Conservation (phyloP, 2,113 vertebrate genomes). For the Protobothrops mucrosquamatus region DNA sequence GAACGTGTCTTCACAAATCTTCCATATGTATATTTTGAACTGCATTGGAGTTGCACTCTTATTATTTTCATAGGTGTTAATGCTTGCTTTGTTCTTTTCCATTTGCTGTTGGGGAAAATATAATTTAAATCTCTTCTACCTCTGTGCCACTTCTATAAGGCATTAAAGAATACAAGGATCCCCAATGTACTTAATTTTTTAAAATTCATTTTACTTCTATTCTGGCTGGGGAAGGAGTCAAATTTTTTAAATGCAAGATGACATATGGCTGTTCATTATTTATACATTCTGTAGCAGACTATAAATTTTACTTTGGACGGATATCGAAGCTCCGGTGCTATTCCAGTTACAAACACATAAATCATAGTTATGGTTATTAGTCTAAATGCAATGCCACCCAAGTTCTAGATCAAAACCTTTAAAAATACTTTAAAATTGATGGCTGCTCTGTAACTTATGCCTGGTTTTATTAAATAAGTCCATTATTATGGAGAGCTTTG, state of each 20-base stretch:
- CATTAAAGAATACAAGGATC: conserved; percentile 67
- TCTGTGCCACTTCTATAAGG: conserved; percentile 60
- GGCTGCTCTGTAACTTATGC: conserved; percentile 70
- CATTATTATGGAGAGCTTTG: conserved; percentile 77
- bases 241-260: conserved; percentile 77
- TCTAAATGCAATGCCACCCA: conserved; percentile 75
- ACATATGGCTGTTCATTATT: conserved; percentile 83
- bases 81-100: conserved; percentile 52
- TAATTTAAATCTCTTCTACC: conserved; percentile 65
- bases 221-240: conserved; percentile 68
- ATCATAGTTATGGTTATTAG: conserved; percentile 80
- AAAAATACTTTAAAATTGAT: conserved; percentile 77
- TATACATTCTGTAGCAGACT: conserved; percentile 80
- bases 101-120: conserved; percentile 41
- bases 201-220: conserved; percentile 72
- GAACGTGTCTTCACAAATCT: neutral
- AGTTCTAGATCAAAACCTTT: conserved; percentile 81
- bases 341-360: conserved; percentile 78
- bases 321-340: conserved; percentile 74
- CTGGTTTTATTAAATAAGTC: conserved; percentile 75
- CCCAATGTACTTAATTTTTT: conserved; percentile 72
- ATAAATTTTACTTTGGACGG: conserved; percentile 81
- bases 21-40: neutral
- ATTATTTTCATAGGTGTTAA: conserved; percentile 11
- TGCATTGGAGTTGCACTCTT: neutral